A percentile compares a stretch with the other conserved stretches of the same genome.
These are phyloP conservation scores for Echiichthys vipera DNA, from an alignment of 2,797 vertebrate species.

Conservation along the genomic window DNA sequence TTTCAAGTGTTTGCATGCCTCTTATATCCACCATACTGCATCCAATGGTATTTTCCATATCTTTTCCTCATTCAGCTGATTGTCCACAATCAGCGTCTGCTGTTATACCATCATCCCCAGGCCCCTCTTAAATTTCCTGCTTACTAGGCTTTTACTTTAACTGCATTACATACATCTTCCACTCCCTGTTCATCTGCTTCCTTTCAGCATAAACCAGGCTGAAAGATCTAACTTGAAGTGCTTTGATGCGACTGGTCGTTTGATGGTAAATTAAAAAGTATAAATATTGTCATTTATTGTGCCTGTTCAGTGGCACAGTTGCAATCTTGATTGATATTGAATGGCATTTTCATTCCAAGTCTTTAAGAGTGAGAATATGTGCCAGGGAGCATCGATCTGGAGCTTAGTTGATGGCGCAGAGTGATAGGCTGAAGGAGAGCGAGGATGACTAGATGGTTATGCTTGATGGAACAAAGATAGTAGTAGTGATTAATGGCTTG, in stretches of 20 bases:
- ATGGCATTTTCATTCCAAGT: conserved; percentile 71
- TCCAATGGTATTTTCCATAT: conserved; percentile 77
- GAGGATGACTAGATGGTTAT: conserved; percentile 56
- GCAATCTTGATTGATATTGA: conserved; percentile 74
- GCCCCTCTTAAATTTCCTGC: conserved; percentile 82
- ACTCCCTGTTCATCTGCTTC: conserved; percentile 75
- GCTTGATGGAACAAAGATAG: conserved; percentile 65
- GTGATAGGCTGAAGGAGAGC: conserved; percentile 57
- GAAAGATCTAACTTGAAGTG: conserved; percentile 52
- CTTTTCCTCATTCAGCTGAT: conserved; percentile 76
- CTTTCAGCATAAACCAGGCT: conserved; percentile 71
- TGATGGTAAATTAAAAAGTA: conserved; percentile 50
- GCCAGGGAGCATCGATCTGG: conserved; percentile 76
- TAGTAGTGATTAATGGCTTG: conserved; percentile 52
- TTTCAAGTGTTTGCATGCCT: conserved; percentile 32
- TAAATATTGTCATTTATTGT: conserved; percentile 62
- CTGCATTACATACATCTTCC: conserved; percentile 81
- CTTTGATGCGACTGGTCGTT: conserved; percentile 47
- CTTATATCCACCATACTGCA: conserved; percentile 47
- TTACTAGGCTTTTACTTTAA: conserved; percentile 84
- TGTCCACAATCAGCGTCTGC: conserved; percentile 76
- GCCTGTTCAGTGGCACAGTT: conserved; percentile 57
- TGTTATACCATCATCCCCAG: conserved; percentile 79
- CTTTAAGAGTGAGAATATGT: conserved; percentile 71
- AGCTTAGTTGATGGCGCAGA: conserved; percentile 66